Base-by-base conservation (phyloP, 1,140 invertebrate species). In the Episyrphus balteatus region DNA sequence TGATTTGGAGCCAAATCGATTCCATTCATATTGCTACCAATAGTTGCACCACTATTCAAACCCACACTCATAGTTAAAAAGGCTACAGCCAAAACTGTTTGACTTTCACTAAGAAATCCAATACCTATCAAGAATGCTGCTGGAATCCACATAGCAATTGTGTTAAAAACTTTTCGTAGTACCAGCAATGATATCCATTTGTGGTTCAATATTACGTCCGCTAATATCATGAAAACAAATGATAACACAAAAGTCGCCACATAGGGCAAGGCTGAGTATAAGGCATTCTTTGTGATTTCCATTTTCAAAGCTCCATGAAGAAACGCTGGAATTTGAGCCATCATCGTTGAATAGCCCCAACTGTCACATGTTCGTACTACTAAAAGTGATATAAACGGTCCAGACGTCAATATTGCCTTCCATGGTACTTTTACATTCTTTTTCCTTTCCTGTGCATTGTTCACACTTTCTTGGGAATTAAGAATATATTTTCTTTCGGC, bases 261-360 rank as follows among this genome's bases (percentile, higher is more conserved):
- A 59, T 93, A 94, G 1, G 91, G 91, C n/a, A 92, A 62, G 0
- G 88, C 82, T 15, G 86, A 82, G n/a, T 83, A 61, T 38, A 80
- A 54, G 10, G 86, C 86, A 63, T 84, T 84, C 34, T 76, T 66
- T 65, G 82, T 77, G 18, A 96, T 82, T 46, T 95, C 74, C 52
- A 86, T 87, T 47, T 80, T 71, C 1, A 98, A 73, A 1, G 95
- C 80, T 46, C 81, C 76, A 33, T 82, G 82, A 76, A 98, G 84
- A 60, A 92, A 98, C 1, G 80, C 84, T 57, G 95, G 94, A 53
- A 97, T 82, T 68, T 92, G 82, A 0, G 89, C 92, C 41, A 97
- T 73, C 37, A 98, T 73, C 3, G 87, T 94, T 74, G 91, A 94
- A 61, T 89, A 89, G 0, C 90, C 91, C 86, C 89, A 96, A 57